Base-by-base conservation (phyloP, 2,888 invertebrate genomes). In the Leptinotarsa peninsularis region DNA sequence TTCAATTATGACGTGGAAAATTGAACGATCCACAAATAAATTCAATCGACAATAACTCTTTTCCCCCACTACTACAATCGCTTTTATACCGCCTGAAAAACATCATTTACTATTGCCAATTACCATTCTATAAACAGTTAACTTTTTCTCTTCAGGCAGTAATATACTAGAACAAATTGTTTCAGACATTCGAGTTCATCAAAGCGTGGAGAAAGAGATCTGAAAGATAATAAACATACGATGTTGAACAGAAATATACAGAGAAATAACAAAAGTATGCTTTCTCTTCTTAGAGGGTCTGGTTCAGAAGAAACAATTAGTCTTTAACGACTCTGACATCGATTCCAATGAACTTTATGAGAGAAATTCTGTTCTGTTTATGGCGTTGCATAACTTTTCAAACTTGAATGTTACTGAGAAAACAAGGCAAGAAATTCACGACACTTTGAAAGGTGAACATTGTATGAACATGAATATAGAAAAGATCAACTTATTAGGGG, bases 141-240 rank as follows among this genome's bases (percentile, higher is more conserved):
- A 63, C 63, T 63, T 63, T 63, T 63, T 63, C 43, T 63, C 33
- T 63, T 63, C 63, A 33, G 63, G 63, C 43, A 43, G 18, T 43
- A 63, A n/a, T 58, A 58, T 58, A 56, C n/a, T 27, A 60, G 60
- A 63, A 43, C 63, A 43, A 43, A 43, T 63, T 43, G 63, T 63
- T 63, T 63, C 33, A n/a, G 52, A 69, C 58, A 76, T 15, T 60
- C 60, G 56, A 63, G 63, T 21, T 71, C 50, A 66, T 67, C 52
- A n/a, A 63, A 63, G 63, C 63, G 43, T 63, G 63, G n/a, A 63
- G 76, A 68, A 74, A 43, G n/a, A 63, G 75, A 73, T 73, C 49
- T 71, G 50, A 49, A 72, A 75, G 74, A 75, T 75, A 76, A 66
- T 72, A 67, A 78, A 73, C 56, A 74, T 75, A 76, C 75, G 76